Evolutionary conservation across 2,888 invertebrate species (phyloP), one percentile per base, ranked within the genome.

Genomic region (Diplolepis rosae): DNA sequence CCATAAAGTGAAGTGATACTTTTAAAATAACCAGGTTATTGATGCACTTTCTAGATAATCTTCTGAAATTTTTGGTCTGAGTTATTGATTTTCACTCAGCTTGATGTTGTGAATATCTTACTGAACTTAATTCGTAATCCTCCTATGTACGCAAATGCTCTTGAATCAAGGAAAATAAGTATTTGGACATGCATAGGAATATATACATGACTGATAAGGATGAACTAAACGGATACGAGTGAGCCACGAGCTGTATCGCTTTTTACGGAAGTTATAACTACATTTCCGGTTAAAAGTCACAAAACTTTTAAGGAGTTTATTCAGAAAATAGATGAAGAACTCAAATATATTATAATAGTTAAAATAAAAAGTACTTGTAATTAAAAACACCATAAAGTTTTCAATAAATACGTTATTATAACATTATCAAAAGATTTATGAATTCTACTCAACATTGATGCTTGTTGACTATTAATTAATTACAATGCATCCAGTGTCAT

Each of bases 201-300:
- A n/a, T 61, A 61, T 42, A n/a, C 39, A 61, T 13, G 13, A 24
- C 39, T 61, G 61, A 61, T 61, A 61, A 61, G 61, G 35, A 22
- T 35, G 6, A 39, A 61, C 22, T 13, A 39, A 61, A 61, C 39
- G 61, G 61, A 61, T 61, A 61, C 61, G 61, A 27, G 61, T 6
- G 27, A 27, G 39, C 61, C 24, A 22, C n/a, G 39, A 24, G 22
- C 61, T 61, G 9, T 61, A 61, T 61, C 61, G 22, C 61, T 39
- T 61, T 61, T 24, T 61, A 24, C 61, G 61, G 61, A 61, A 61
- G 61, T 61, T 61, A 61, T 61, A 52, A 35, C 61, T 61, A 27
- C 61, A 61, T 61, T 61, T 61, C 61, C 61, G 61, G 61, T n/a
- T 39, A 27, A 61, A 39, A 42, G 61, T 39, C 39, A 35, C 35